Conservation (phyloP, 2,888 invertebrate genomes). For the Achlya flavicornis region DNA sequence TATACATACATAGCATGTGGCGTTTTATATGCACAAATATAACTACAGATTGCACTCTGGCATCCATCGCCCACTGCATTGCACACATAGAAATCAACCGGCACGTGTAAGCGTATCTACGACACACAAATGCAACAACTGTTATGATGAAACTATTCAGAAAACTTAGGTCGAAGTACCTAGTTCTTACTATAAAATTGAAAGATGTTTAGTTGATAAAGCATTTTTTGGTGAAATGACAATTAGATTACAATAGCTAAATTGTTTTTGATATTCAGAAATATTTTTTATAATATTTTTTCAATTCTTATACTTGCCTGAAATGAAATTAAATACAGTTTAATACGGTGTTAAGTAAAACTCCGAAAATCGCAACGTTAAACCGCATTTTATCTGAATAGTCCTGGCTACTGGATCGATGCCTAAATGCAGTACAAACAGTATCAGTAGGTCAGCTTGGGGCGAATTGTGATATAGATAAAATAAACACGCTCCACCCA, state of each 20-base stretch:
- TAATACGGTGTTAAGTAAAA: too few species aligned
- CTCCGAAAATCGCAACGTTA: too few species aligned
- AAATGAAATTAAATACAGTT: too few species aligned
- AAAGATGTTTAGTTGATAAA: background rate
- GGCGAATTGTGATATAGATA: background rate
- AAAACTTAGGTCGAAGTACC: conserved; percentile 17
- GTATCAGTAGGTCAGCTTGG: conserved; percentile 3
- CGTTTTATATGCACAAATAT: conserved; percentile 2
- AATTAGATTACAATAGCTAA: too few species aligned
- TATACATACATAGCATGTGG: background rate
- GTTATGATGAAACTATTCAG: conserved; percentile 36
- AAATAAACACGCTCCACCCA: background rate
- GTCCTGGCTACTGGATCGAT: background rate
- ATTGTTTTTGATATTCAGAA: background rate
- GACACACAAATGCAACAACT: conserved; percentile 34
- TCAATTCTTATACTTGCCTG: too few species aligned
- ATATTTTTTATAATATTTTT: too few species aligned
- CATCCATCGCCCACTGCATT: conserved; percentile 33
- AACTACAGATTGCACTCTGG: conserved; percentile 7
- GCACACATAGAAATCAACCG: conserved; percentile 47
- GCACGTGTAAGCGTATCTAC: conserved; percentile 57
- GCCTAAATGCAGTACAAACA: background rate
- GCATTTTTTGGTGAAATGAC: too few species aligned
- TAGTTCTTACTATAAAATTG: background rate
- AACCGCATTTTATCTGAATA: too few species aligned